These are phyloP conservation scores for Empis stercorea DNA, from an alignment of 2,888 invertebrate genomes.

Conservation along the genomic window DNA sequence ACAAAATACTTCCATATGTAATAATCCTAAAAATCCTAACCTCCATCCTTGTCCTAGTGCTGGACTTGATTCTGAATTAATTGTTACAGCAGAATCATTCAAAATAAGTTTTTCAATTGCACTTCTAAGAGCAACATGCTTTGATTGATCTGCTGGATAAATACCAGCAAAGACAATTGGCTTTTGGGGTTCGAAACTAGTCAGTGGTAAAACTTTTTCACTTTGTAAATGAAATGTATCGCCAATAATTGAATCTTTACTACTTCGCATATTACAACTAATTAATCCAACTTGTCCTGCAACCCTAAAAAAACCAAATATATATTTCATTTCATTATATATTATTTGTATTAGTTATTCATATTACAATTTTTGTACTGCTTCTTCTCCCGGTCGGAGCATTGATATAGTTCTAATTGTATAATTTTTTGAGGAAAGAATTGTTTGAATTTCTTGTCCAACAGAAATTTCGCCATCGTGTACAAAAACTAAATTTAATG, in stretches of 20 bases:
- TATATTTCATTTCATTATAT: not conserved
- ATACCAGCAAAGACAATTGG: conserved; percentile 76
- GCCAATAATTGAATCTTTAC: conserved; percentile 60
- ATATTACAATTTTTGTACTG: conserved; percentile 46
- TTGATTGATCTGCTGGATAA: conserved; percentile 83
- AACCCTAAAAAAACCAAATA: conserved; percentile 32
- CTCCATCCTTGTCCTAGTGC: conserved; percentile 84
- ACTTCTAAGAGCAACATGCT: conserved; percentile 55
- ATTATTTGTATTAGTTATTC: not conserved
- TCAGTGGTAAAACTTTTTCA: conserved; percentile 37
- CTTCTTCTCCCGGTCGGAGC: conserved; percentile 61
- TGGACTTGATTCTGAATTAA: conserved; percentile 67
- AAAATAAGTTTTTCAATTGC: conserved; percentile 86
- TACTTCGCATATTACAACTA: conserved; percentile 63
- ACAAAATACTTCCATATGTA: conserved; percentile 81
- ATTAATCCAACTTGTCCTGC: conserved; percentile 93
- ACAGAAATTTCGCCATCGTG: conserved; percentile 59
- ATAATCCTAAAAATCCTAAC: conserved; percentile 70
- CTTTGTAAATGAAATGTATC: conserved; percentile 54
- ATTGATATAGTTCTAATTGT: conserved; percentile 67
- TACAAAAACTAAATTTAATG: conserved; percentile 62
- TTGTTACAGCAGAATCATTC: conserved; percentile 87
- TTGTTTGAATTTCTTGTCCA: conserved; percentile 64
- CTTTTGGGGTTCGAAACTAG: conserved; percentile 51
- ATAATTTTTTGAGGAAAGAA: conserved; percentile 59